These are phyloP conservation scores for Syrmaticus mikado DNA, from an alignment of 2,113 vertebrate genomes.

Conservation along the genomic window DNA sequence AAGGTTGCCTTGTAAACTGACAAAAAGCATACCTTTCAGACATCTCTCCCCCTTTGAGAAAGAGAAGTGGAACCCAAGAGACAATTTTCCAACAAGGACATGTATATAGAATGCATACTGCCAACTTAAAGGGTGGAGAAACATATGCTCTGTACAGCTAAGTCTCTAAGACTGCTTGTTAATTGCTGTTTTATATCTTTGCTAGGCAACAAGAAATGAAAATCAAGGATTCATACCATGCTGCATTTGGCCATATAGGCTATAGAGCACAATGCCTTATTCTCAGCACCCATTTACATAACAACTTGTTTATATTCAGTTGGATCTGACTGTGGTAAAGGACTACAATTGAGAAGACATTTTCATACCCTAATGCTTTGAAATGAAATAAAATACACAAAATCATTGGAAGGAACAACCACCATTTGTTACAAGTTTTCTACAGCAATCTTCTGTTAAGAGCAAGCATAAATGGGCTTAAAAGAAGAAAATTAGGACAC, in stretches of 20 bases:
- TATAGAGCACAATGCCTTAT: not conserved
- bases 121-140: not conserved
- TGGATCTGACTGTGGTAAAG: not conserved
- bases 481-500: not conserved
- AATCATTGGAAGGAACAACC: not conserved
- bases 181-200: not conserved
- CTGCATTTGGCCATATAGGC: not conserved
- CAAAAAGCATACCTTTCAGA: not conserved
- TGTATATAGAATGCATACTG: not conserved
- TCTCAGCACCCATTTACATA: not conserved
- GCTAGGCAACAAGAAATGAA: not conserved
- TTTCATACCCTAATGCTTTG: not conserved
- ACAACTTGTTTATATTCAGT: not conserved
- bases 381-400: not conserved
- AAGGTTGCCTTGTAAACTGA: not conserved
- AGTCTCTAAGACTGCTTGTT: not conserved
- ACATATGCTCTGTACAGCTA: not conserved
- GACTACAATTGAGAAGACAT: not conserved
- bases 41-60: not conserved
- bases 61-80: not conserved
- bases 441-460: not conserved
- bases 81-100: not conserved
- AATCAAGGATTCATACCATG: not conserved
- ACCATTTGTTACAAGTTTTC: not conserved
- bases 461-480: not conserved